Percentiles rank a stretch among this genome's conserved stretches.
Conservation (phyloP, 30 jellyfish, hydroid and myxozoan species). For the Aurelia sp. region DNA sequence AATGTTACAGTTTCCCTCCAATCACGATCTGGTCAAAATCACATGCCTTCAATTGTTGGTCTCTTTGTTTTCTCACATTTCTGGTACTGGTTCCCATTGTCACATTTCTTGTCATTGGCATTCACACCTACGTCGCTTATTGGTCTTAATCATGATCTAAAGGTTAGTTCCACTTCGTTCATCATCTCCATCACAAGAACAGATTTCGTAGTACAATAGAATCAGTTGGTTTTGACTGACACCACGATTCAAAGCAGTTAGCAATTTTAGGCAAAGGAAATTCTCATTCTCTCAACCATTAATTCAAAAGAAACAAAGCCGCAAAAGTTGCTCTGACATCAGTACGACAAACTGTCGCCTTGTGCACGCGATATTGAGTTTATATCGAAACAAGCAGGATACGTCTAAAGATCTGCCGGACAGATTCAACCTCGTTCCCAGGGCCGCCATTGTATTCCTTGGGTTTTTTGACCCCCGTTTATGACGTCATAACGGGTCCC, state of each 20-base stretch:
- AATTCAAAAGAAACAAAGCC: background rate
- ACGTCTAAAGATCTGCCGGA: too few species aligned
- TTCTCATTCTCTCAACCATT: background rate
- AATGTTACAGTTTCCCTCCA: slow-evolving; percentile 93
- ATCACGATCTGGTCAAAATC: slow-evolving; percentile 97
- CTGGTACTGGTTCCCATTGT: slow-evolving; percentile 99
- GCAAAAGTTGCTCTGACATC: too few species aligned
- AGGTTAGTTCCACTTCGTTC: slow-evolving; percentile 58
- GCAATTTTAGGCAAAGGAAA: background rate
- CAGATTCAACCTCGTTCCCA: too few species aligned
- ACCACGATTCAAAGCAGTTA: too few species aligned
- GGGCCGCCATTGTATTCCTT: too few species aligned
- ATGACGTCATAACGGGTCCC: too few species aligned
- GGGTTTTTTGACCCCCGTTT: too few species aligned
- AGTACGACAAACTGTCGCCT: too few species aligned
- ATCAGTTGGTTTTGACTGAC: background rate
- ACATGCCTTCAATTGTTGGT: slow-evolving; percentile 99
- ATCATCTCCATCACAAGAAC: too few species aligned
- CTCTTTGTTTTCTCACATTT: slow-evolving; percentile 94
- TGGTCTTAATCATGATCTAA: slow-evolving; percentile 90
- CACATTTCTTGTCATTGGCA: slow-evolving; percentile 95
- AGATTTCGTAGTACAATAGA: too few species aligned
- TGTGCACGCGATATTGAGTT: too few species aligned
- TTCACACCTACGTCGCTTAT: slow-evolving; percentile 96
- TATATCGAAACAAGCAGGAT: too few species aligned